A percentile compares a stretch with the other conserved stretches of the same genome.
These are phyloP conservation scores for Sarcophaga peregrina DNA, from an alignment of 1,140 invertebrate species.

Conservation along the genomic window DNA sequence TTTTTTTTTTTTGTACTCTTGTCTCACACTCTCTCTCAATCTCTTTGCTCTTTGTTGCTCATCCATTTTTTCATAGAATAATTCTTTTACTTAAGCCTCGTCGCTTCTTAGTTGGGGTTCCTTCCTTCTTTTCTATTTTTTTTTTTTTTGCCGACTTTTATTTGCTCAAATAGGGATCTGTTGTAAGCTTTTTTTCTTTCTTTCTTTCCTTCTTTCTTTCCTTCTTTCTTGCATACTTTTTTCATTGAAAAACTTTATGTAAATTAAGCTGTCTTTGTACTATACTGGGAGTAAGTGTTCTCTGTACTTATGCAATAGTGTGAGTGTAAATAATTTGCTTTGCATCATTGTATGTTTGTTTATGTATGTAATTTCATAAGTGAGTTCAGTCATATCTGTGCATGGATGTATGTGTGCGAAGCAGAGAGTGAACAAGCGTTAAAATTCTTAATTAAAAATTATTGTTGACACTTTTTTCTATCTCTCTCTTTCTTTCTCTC, in stretches of 20 bases:
- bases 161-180: neutral
- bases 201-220: neutral
- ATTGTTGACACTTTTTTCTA: conserved; percentile 39
- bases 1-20: conserved; percentile 13
- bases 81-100: conserved; percentile 24
- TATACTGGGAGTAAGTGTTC: neutral
- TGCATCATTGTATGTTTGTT: neutral
- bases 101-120: neutral
- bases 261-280: conserved; percentile 23
- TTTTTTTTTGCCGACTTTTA: neutral
- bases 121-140: neutral
- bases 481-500: neutral
- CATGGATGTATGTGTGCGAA: neutral
- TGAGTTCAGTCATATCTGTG: neutral
- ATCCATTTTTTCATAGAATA: neutral
- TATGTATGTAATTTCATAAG: neutral
- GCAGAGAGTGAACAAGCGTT: conserved; percentile 25
- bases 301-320: neutral
- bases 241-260: conserved; percentile 31
- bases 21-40: no score
- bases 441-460: conserved; percentile 46
- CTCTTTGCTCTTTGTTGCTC: neutral
- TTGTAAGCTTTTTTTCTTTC: neutral
- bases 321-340: conserved; percentile 15
- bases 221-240: neutral